Evolutionary conservation across 1,140 invertebrate species (phyloP).

Genomic region (Oryctes rhinoceros): DNA sequence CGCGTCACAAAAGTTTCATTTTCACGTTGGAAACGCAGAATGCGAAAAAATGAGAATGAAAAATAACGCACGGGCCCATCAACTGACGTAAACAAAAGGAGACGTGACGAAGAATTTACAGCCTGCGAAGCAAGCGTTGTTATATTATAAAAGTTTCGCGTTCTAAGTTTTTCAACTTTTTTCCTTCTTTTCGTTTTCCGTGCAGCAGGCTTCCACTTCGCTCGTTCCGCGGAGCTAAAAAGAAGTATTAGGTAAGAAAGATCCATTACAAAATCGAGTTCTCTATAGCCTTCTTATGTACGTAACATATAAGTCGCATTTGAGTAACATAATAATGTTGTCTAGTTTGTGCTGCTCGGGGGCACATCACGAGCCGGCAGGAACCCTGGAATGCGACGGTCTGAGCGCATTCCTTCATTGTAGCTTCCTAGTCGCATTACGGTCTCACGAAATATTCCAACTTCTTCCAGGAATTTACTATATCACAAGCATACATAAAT

Average conservation of each 20-base stretch:
- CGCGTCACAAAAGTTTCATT: conserved; percentile 11
- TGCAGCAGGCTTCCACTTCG: not conserved
- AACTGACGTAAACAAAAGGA: conserved; percentile 22
- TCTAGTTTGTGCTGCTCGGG: conserved; percentile 49
- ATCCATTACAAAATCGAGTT: conserved; percentile 21
- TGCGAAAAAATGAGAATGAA: conserved; percentile 13
- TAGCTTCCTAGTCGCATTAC: conserved; percentile 52
- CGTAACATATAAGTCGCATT: conserved; percentile 37
- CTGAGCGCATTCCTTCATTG: conserved; percentile 51
- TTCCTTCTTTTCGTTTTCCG: conserved; percentile 13
- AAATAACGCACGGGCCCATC: conserved; percentile 6
- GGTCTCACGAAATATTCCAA: conserved; percentile 52
- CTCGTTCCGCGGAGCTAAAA: not conserved
- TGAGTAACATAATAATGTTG: conserved; percentile 50
- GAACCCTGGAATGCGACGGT: conserved; percentile 51
- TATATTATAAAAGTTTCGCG: conserved; percentile 16
- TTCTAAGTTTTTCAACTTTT: conserved; percentile 12
- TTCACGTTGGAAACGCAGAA: not conserved
- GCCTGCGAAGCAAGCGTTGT: conserved; percentile 16
- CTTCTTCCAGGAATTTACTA: conserved; percentile 52
- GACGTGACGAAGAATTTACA: conserved; percentile 10
- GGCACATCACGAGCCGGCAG: conserved; percentile 48
- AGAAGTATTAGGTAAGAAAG: conserved; percentile 1
- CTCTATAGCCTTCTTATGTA: not conserved
- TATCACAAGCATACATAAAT: conserved; percentile 42